These are phyloP conservation scores for Dryobota labecula DNA, from an alignment of 2,888 invertebrate genomes.

Conservation along the genomic window DNA sequence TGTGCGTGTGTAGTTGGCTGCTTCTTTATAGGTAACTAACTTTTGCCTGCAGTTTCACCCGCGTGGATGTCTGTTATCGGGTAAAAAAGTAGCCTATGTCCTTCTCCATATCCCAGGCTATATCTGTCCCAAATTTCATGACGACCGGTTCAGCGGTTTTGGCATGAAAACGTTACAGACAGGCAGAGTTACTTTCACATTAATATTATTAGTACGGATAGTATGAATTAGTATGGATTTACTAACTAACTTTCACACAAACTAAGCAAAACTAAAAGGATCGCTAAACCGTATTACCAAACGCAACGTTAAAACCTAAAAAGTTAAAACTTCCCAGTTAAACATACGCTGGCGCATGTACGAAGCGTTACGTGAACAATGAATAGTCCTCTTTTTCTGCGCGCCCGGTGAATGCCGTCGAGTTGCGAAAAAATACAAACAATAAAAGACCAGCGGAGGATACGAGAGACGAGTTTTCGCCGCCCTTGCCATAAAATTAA, in stretches of 20 bases:
- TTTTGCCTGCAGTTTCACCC: no score
- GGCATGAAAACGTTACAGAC: no score
- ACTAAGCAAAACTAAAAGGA: slow-evolving; percentile 26
- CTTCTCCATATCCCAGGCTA: no score
- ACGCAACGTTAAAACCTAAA: slow-evolving; percentile 56
- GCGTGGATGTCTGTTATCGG: no score
- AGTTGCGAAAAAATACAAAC: slow-evolving; percentile 82
- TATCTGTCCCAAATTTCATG: no score
- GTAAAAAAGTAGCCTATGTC: no score
- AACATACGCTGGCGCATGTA: slow-evolving; percentile 65
- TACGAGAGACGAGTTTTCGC: slow-evolving; percentile 78
- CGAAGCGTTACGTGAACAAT: slow-evolving; percentile 82
- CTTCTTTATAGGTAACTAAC: not conserved
- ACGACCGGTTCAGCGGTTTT: no score
- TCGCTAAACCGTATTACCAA: slow-evolving; percentile 56
- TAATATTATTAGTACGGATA: no score
- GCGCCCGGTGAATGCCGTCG: slow-evolving; percentile 72
- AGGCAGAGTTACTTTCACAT: no score
- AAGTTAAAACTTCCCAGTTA: slow-evolving; percentile 60
- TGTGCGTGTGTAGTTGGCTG: not conserved
- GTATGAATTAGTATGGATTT: no score
- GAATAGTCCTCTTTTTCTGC: slow-evolving; percentile 77
- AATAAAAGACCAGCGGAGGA: slow-evolving; percentile 79
- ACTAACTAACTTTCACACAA: slow-evolving; percentile 6
- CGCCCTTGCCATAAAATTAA: slow-evolving; percentile 85